phyloP scores from a whole-genome alignment of 2,797 vertebrate species.

The Loris lydekkerianus region DNA sequence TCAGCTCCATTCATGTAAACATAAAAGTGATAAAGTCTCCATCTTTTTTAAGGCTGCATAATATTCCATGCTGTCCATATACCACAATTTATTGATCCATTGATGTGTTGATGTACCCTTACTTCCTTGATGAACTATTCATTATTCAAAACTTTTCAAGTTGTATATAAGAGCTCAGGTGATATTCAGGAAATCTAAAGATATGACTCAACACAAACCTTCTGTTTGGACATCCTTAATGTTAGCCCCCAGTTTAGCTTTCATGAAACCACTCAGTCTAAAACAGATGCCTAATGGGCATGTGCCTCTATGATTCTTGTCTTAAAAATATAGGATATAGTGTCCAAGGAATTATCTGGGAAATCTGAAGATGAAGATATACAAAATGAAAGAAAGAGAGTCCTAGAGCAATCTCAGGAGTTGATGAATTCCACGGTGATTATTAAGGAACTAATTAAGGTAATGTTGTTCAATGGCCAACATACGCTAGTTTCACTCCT shows the following conservation, averaged over 20 bases:
- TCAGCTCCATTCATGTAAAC: too few relatives aligned
- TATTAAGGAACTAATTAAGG: constrained; percentile 97
- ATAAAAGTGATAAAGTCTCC: too few relatives aligned
- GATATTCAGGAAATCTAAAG: neutral
- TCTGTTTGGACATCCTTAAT: constrained; percentile 13
- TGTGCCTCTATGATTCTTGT: constrained; percentile 43
- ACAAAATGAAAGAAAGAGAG: constrained; percentile 94
- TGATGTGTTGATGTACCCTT: too few relatives aligned
- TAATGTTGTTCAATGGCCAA: constrained; percentile 76
- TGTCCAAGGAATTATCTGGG: constrained; percentile 64
- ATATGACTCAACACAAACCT: neutral
- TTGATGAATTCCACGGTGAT: constrained; percentile 93
- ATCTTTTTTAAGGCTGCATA: too few relatives aligned
- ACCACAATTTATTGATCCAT: too few relatives aligned
- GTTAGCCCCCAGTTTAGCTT: neutral
- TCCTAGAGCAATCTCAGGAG: constrained; percentile 92
- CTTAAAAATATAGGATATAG: constrained; percentile 66
- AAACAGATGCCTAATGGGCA: neutral
- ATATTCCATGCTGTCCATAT: too few relatives aligned
- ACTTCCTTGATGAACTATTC: neutral
- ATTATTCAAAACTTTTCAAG: constrained; percentile 18
- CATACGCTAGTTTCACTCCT: neutral
- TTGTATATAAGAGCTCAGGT: neutral
- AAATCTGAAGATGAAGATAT: constrained; percentile 94
- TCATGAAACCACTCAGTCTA: neutral